Base-by-base conservation (phyloP, 2,888 invertebrate genomes). In the Parelbella ahira region DNA sequence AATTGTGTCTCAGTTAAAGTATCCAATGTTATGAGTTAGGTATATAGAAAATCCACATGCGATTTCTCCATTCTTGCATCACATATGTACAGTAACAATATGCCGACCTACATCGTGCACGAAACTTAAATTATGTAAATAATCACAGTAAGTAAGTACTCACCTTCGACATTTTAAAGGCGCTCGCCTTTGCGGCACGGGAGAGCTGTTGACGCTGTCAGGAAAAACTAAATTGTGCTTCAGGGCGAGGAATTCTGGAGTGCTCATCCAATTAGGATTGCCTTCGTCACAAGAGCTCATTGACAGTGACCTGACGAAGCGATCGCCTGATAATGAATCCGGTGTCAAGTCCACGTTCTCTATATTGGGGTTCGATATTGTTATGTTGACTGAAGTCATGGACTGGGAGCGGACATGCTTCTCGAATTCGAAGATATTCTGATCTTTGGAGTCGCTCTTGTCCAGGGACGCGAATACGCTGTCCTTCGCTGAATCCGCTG, bases 151-250 rank as follows among this genome's bases (percentile, higher is more conserved):
- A n/a, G n/a, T n/a, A 29, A 15, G 24, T 9, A 39, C 66, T 76
- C 54, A 88, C 89, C 89, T 86, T 69, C 91, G 80, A 68, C 91
- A 91, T 80, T 91, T 91, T 41, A 91, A 77, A 37, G 91, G 88
- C 3, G 88, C 81, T 56, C 90, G 90, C 32, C 92, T 89, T 28
- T 90, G 90, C 25, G 92, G 88, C 12, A 94, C 91, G 0, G 95
- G 94, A 0, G 94, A 94, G 21, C 93, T 93, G 32, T 91, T 93
- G 5, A 91, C 91, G 63, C 94, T 94, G 47, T 95, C 94, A 1
- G 94, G 94, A 68, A 94, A 94, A 23, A 91, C 91, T 48, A 94
- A 77, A 70, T 94, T 94, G 62, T 94, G 94, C 63, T 94, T 94
- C 46, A 94, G 87, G 1, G 94, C 94, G 44, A 95, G 68, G 37